Evolutionary conservation across 2,113 vertebrate genomes (phyloP).

Genomic region (Cyprinus carpio): DNA sequence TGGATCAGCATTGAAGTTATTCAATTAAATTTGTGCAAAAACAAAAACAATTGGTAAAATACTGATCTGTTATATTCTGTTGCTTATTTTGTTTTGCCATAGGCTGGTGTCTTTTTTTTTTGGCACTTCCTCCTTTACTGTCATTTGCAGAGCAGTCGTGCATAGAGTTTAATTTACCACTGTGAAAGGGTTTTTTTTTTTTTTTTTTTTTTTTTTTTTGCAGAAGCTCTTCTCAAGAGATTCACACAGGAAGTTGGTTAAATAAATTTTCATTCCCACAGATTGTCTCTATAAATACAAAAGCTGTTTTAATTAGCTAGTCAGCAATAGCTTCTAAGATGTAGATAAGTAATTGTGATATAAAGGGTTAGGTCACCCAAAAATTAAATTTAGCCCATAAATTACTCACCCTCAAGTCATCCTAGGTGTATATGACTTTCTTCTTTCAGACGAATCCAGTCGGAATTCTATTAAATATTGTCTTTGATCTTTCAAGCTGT

Average conservation of each 20-base stretch:
- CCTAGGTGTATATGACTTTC: no score
- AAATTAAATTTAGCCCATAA: no score
- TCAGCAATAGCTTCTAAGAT: not conserved
- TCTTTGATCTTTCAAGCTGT: no score
- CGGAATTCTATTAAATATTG: no score
- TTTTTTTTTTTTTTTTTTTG: not conserved
- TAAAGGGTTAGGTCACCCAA: no score
- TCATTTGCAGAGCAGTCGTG: not conserved
- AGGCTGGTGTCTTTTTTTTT: slow-evolving; percentile 15
- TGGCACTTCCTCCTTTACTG: slow-evolving; percentile 6
- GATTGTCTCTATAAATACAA: not conserved
- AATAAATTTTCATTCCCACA: not conserved
- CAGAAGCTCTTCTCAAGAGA: not conserved
- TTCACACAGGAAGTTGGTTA: slow-evolving; percentile 22
- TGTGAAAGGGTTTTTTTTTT: not conserved
- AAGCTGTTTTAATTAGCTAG: not conserved
- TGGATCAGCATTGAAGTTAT: not conserved
- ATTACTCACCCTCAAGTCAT: no score
- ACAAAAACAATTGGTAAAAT: not conserved
- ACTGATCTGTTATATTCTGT: not conserved
- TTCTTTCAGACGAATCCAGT: no score
- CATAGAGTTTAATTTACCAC: not conserved
- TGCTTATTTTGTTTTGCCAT: not conserved
- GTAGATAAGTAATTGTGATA: no score
- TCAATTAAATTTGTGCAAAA: not conserved